Evolutionary conservation across 2,797 vertebrate genomes (phyloP).

Genomic region (Geotrypetes seraphini): DNA sequence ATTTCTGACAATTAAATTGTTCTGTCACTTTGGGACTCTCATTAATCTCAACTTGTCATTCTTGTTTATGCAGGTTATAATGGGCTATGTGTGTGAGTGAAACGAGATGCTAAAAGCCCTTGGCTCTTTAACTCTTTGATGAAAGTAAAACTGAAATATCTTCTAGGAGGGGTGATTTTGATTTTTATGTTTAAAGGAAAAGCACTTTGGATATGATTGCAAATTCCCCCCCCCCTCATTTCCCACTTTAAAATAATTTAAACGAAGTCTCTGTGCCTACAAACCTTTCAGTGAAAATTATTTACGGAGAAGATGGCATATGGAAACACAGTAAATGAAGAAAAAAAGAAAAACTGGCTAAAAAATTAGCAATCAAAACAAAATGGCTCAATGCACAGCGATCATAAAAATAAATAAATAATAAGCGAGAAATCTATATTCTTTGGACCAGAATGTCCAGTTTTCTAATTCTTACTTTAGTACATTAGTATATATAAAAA

Average conservation of each 20-base stretch:
- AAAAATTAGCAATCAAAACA: too few species aligned
- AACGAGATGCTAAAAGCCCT: conserved; percentile 59
- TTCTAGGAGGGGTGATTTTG: conserved; percentile 23
- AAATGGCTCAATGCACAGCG: too few species aligned
- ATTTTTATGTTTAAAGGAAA: conserved; percentile 11
- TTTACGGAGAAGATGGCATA: neutral
- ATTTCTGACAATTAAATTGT: conserved; percentile 94
- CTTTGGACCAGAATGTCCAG: too few species aligned
- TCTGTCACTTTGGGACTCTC: conserved; percentile 83
- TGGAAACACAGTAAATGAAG: too few species aligned
- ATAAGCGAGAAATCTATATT: too few species aligned
- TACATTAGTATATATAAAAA: too few species aligned
- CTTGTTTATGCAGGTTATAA: conserved; percentile 90
- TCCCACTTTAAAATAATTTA: neutral
- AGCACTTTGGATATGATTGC: conserved; percentile 5
- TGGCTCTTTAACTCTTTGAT: conserved; percentile 58
- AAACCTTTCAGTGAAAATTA: too few species aligned
- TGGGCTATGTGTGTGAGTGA: conserved; percentile 59
- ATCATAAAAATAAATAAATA: too few species aligned
- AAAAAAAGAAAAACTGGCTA: neutral
- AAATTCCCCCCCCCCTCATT: neutral
- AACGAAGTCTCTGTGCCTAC: too few species aligned
- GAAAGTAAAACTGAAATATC: conserved; percentile 43
- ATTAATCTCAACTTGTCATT: conserved; percentile 99
- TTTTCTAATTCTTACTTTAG: too few species aligned